Evolutionary conservation across 2,113 vertebrate genomes (phyloP), one percentile per base, ranked within the genome.

Genomic region (Pogonocichla stellata): DNA sequence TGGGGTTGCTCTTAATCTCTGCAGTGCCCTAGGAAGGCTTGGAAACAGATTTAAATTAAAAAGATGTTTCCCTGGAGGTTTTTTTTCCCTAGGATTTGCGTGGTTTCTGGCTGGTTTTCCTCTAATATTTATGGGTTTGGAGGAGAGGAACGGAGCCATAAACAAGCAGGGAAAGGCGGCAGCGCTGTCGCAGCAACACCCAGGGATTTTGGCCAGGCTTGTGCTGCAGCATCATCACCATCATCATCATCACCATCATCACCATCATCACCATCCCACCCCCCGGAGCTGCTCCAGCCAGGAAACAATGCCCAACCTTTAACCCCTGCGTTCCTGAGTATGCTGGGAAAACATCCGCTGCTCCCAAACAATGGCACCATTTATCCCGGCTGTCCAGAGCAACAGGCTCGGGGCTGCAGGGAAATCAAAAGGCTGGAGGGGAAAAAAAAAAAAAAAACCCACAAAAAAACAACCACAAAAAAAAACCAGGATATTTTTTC

Each of bases 221-320:
- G 48, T 20, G 67, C 65, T 5, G 67, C 60, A 83, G 45, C 86
- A 45, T 45, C 43, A 45, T 88, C 86, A 12, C 42, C 86, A 80
- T 24, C 86, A 43, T 16, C 85, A 71, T 0, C 85, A 69, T 1
- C 72, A 86, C 2, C 82, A 65, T 0, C 80, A 71, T 1, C 80
- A 80, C 1, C 86, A 77, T 11, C 61, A 61, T 2, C 74, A 66
- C 1, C 71, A 43, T n/a, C 69, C 89, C 91, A 94, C 80, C 80
- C 22, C 67, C 88, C 9, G 34, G 70, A 91, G 79, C 78, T 12
- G 80, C 85, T 60, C 79, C 87, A 95, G 80, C 93, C 80, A 9
- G 86, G 82, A 60, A 92, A 77, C 90, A 97, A 96, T 89, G 82
- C 26, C 45, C 85, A 84, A 80, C 92, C 90, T 83, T 96, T 96